phyloP scores from a whole-genome alignment of 2,113 vertebrate genomes.

The Calcarius ornatus region DNA sequence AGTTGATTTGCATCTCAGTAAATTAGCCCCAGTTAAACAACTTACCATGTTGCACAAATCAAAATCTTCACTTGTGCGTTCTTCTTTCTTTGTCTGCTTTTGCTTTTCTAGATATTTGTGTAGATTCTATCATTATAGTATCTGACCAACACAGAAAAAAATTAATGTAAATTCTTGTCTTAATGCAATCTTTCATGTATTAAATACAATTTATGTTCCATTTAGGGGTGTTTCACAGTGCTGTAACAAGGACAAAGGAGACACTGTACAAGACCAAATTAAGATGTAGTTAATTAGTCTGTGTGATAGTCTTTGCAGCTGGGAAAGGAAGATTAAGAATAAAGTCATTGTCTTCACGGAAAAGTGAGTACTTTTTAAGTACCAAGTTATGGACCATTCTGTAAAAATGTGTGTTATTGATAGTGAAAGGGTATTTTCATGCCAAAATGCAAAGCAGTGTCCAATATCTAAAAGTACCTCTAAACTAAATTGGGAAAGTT shows the following conservation, averaged over 20 bases:
- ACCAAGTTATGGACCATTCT: neutral
- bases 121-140: neutral
- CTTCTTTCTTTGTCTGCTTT: neutral
- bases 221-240: neutral
- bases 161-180: neutral
- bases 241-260: neutral
- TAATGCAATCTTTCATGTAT: neutral
- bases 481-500: neutral
- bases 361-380: neutral
- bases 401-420: neutral
- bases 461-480: neutral
- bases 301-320: neutral
- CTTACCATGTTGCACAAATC: neutral
- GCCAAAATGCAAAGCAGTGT: neutral
- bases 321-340: neutral
- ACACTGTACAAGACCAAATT: neutral
- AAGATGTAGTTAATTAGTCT: neutral
- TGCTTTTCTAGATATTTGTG: neutral
- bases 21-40: neutral
- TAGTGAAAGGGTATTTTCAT: neutral
- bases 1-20: neutral
- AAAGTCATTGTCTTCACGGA: neutral
- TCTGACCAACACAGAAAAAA: neutral
- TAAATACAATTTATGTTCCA: neutral
- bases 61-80: neutral